Conservation (phyloP, 1,140 invertebrate genomes). For the Mylabris phalerata region DNA sequence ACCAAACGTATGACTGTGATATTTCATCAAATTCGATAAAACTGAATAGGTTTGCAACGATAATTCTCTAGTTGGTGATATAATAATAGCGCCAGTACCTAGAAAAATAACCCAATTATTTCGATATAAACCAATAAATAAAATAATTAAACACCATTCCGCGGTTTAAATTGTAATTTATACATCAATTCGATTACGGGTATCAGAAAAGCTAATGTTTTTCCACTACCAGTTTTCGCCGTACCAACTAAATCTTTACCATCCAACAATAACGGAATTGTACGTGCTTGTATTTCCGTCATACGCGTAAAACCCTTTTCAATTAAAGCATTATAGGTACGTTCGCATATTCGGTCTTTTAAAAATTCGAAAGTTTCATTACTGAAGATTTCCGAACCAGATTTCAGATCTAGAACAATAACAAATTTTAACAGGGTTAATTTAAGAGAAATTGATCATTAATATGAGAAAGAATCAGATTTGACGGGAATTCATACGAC, state of each 20-base stretch:
- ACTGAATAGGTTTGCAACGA: constrained; percentile 98
- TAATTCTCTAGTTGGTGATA: constrained; percentile 93
- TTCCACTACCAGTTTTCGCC: constrained; percentile 93
- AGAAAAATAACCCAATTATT: not conserved
- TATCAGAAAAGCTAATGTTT: constrained; percentile 93
- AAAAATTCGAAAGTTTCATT: constrained; percentile 49
- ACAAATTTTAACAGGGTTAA: not conserved
- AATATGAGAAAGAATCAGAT: not conserved
- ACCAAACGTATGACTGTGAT: constrained; percentile 73
- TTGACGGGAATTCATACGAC: not conserved
- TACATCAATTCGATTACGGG: constrained; percentile 89
- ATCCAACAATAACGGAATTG: constrained; percentile 85
- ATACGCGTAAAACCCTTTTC: constrained; percentile 94
- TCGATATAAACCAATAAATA: not conserved
- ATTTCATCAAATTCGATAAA: constrained; percentile 84
- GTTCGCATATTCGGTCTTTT: constrained; percentile 61
- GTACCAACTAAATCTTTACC: constrained; percentile 90
- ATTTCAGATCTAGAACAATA: not conserved
- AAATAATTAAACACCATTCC: constrained; percentile 63
- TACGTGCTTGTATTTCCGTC: constrained; percentile 91
- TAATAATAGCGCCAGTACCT: constrained; percentile 84
- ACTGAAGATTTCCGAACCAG: not conserved
- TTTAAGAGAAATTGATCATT: not conserved
- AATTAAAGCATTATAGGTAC: constrained; percentile 72
- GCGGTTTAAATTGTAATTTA: constrained; percentile 87